Base-by-base conservation (phyloP, 2,113 vertebrate genomes). In the Perccottus glenii region DNA sequence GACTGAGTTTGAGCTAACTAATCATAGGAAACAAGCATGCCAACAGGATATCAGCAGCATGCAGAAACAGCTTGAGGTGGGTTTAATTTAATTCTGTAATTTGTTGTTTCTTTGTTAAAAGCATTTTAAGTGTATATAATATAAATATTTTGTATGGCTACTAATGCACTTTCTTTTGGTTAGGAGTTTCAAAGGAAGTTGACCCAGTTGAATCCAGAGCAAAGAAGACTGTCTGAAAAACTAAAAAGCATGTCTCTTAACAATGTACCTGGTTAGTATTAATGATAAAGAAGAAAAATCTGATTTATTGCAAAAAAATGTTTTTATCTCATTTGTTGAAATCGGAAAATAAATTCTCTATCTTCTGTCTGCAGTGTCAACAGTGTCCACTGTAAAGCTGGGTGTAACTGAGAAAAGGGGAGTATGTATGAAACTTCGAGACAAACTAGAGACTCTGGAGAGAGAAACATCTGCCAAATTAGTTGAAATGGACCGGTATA, bases 131-230 rank as follows among this genome's bases (percentile, higher is more conserved):
- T 42, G 2, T 19, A 11, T 40, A 9, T 42, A 33, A 2, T 16
- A 19, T 32, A 47, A 15, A 48, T 36, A 32, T 57, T 63, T 60
- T 55, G 45, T 9, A 5, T 75, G 67, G 11, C 12, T 36, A 62
- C 27, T 61, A 44, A 61, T 77, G 9, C 16, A 5, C 70, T 75
- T 72, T 44, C 11, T 55, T 2, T 75, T 32, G 1, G 0, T 61
- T 77, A 99, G 98, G 96, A 98, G 16, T 95, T 94, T 88, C 95
- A 98, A 85, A 97, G 93, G 77, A 96, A 95, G 81, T 87, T 98
- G 45, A 87, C 88, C 62, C 92, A 88, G 75, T 81, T 98, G 80
- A 90, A 94, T 75, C 95, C 96, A 38, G 96, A 98, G 83, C 96
- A 98, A 82, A 95, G 93, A 2, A 89, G 92, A 60, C 83, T 99